Base-by-base conservation (phyloP, 2,888 invertebrate genomes). In the Adelognathus sp. region DNA sequence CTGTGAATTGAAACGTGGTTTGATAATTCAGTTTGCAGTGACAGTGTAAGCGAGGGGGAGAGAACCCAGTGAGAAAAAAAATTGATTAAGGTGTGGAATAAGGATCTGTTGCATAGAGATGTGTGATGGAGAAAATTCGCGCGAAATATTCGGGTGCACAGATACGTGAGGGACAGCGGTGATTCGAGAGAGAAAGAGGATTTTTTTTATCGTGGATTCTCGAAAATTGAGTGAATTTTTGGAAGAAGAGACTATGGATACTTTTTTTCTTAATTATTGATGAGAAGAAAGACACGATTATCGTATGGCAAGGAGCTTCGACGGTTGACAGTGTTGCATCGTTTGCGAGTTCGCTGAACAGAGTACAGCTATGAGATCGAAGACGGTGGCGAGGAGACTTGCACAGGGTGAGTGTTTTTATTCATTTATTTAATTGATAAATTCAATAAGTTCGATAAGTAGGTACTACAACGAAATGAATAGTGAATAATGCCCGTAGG, bases 381-480 rank as follows among this genome's bases (percentile, higher is more conserved):
- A 95, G 92, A 94, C 95, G 88, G 94, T 95, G 86, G 95, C 95
- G 86, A 94, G 95, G 92, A 94, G 94, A 91, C 93, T 95, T 84
- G 93, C 94, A 91, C 94, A 94, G 93, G 95, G 95, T 95, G 92
- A 93, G 94, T 88, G 18, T 44, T 50, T 33, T 64, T n/a, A 21
- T 14, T 6, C 2, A 11, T 33, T 46, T 39, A 4, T 52, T 27
- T 52, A 44, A 6, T 69, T 52, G 44, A 33, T 44, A n/a, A n/a
- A n/a, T n/a, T n/a, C n/a, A n/a, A n/a, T n/a, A n/a, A n/a, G n/a
- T n/a, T n/a, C n/a, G n/a, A n/a, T n/a, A n/a, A n/a, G n/a, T n/a
- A n/a, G n/a, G n/a, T n/a, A n/a, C n/a, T n/a, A n/a, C n/a, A n/a
- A n/a, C n/a, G n/a, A n/a, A n/a, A n/a, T n/a, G n/a, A n/a, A n/a